Percentiles rank a stretch among this genome's conserved stretches.
phyloP scores from a whole-genome alignment of 37 sponge, comb jelly and placozoan genomes.

The Dysidea cf. avara region DNA sequence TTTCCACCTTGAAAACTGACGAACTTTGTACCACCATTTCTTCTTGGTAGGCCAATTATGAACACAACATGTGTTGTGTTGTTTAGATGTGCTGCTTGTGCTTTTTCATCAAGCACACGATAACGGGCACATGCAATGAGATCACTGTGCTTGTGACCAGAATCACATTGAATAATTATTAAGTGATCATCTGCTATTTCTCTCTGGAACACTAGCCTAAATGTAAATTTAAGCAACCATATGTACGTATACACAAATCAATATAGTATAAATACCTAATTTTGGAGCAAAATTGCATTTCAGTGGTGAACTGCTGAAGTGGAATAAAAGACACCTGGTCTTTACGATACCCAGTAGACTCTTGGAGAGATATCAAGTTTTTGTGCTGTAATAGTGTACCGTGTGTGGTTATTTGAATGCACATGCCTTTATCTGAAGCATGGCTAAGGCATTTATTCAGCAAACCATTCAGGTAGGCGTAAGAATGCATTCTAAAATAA shows the following conservation, averaged over 20 bases:
- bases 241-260: no score
- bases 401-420: slow-evolving; percentile 79
- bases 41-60: slow-evolving; percentile 23
- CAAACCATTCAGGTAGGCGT: slow-evolving; percentile 1
- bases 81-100: neutral
- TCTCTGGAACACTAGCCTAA: slow-evolving; percentile 20
- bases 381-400: slow-evolving; percentile 50
- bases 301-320: slow-evolving; percentile 82
- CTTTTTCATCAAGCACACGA: slow-evolving; percentile 24
- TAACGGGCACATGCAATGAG: slow-evolving; percentile 42
- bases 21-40: slow-evolving; percentile 17
- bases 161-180: slow-evolving; percentile 31
- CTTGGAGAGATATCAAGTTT: slow-evolving; percentile 23
- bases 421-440: neutral
- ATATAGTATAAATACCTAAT: no score
- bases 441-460: neutral
- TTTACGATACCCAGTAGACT: neutral
- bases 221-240: neutral
- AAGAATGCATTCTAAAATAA: slow-evolving; percentile 6
- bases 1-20: slow-evolving; percentile 25
- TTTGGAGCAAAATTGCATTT: slow-evolving; percentile 70
- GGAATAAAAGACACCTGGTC: neutral
- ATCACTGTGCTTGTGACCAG: slow-evolving; percentile 21
- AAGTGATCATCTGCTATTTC: neutral
- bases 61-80: slow-evolving; percentile 14